A percentile compares a stretch with the other conserved stretches of the same genome.
These are phyloP conservation scores for Drosophila guanche DNA, from an alignment of 1,140 invertebrate species.

Conservation along the genomic window DNA sequence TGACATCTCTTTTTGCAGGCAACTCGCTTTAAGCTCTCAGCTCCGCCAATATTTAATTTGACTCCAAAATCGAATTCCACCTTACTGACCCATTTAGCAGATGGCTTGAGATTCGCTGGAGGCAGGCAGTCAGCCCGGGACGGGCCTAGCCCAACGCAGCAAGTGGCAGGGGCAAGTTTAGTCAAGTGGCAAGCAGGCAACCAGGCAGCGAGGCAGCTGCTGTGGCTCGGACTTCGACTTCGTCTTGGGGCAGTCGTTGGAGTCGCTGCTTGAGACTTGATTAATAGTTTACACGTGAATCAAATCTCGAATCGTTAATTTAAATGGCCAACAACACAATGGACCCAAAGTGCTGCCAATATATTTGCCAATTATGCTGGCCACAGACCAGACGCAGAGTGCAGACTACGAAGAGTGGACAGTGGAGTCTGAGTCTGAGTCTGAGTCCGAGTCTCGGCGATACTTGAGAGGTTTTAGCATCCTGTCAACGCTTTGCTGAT, in stretches of 20 bases:
- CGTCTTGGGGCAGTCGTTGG: conserved; percentile 32
- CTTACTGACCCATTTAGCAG: conserved; percentile 74
- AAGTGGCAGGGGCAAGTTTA: conserved; percentile 28
- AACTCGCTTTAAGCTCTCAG: conserved; percentile 44
- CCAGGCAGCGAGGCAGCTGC: conserved; percentile 23
- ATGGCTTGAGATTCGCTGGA: no score
- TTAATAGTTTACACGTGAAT: conserved; percentile 80
- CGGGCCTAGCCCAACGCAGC: conserved; percentile 51
- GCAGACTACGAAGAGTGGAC: no score
- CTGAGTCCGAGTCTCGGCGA: no score
- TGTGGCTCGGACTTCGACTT: conserved; percentile 24
- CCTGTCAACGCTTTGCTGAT: conserved; percentile 67
- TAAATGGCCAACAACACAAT: conserved; percentile 61
- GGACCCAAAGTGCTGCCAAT: conserved; percentile 60
- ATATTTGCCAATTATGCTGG: conserved; percentile 73
- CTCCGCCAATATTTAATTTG: conserved; percentile 61
- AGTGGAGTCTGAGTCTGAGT: no score
- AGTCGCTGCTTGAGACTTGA: conserved; percentile 68
- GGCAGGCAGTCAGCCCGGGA: conserved; percentile 36
- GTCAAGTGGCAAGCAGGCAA: conserved; percentile 12
- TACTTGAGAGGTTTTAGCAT: conserved; percentile 24
- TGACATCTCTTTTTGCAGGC: conserved; percentile 57
- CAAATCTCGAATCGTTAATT: conserved; percentile 74
- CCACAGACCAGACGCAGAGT: conserved; percentile 35
- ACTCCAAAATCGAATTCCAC: conserved; percentile 73